phyloP scores from a whole-genome alignment of 2,797 vertebrate genomes.

The Pseudomugil tenellus region DNA sequence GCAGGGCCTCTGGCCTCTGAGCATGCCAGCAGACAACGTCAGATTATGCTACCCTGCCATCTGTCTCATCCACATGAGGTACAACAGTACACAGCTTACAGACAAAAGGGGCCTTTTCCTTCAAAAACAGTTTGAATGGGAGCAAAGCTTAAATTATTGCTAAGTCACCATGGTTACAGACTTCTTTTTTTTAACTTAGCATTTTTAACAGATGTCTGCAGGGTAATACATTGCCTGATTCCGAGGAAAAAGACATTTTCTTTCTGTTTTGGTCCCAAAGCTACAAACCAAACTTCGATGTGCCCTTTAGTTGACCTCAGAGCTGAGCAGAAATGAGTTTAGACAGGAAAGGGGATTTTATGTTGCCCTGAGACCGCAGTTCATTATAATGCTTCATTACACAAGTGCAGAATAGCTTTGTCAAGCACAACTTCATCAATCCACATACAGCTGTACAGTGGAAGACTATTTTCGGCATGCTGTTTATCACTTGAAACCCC shows the following conservation, averaged over 20 bases:
- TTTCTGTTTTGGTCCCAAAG: conserved; percentile 57
- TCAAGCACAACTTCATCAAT: conserved; percentile 53
- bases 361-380: conserved; percentile 46
- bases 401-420: conserved; percentile 53
- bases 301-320: conserved; percentile 63
- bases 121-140: conserved; percentile 3
- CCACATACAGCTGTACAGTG: conserved; percentile 19
- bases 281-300: conserved; percentile 42
- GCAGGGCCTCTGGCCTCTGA: conserved; percentile 40
- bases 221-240: conserved; percentile 3
- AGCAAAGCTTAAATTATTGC: conserved; percentile 27
- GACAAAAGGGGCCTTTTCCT: conserved; percentile 27
- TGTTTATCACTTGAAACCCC: conserved; percentile 46
- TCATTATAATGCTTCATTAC: conserved; percentile 70
- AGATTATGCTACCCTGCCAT: conserved; percentile 53
- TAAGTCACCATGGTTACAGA: conserved; percentile 19
- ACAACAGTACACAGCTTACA: conserved; percentile 42
- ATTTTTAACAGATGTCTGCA: conserved; percentile 30
- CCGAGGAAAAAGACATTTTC: conserved; percentile 57
- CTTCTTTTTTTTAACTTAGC: conserved; percentile 2
- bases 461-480: conserved; percentile 32
- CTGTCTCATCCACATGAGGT: conserved; percentile 54
- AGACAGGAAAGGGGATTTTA: conserved; percentile 57
- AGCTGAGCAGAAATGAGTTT: conserved; percentile 60
- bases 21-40: conserved; percentile 43